phyloP scores from a whole-genome alignment of 2,888 invertebrate species.

The Onthophagus sagittarius region DNA sequence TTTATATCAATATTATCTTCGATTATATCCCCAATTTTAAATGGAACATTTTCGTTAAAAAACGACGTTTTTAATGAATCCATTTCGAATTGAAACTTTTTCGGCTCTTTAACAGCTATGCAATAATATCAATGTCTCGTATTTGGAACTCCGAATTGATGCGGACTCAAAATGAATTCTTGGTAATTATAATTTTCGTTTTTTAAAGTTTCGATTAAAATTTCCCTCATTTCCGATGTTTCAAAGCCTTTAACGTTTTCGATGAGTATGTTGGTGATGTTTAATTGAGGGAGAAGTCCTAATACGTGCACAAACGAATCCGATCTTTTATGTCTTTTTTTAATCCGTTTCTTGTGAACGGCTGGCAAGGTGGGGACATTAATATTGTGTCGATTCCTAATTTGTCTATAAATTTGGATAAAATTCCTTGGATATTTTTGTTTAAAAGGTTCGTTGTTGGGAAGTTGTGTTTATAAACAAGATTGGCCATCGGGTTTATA shows the following conservation, averaged over 20 bases:
- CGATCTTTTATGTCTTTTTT: conserved; percentile 71
- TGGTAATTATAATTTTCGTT: conserved; percentile 65
- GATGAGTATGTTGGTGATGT: conserved; percentile 72
- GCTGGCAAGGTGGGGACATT: conserved; percentile 98
- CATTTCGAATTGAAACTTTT: conserved; percentile 38
- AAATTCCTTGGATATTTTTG: conserved; percentile 77
- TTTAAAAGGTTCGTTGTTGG: conserved; percentile 59
- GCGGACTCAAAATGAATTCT: conserved; percentile 84
- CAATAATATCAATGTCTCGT: conserved; percentile 88
- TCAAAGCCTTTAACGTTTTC: conserved; percentile 98
- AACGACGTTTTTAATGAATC: conserved; percentile 4
- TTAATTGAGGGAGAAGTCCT: conserved; percentile 60
- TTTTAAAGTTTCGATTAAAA: conserved; percentile 62
- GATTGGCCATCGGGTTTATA: conserved; percentile 80
- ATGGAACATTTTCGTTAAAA: conserved; percentile 19
- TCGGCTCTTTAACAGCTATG: conserved; percentile 63
- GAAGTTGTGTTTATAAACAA: conserved; percentile 77
- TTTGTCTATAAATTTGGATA: conserved; percentile 60
- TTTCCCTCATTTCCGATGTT: conserved; percentile 67
- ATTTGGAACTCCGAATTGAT: conserved; percentile 85
- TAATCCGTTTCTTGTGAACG: conserved; percentile 87
- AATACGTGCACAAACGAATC: conserved; percentile 77
- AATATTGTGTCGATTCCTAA: conserved; percentile 70
- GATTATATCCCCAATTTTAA: conserved; percentile 46
- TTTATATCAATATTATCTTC: conserved; percentile 48